Percentiles rank a stretch among this genome's conserved stretches.
Evolutionary conservation across 2,113 vertebrate genomes (phyloP).

Genomic region (Lethenteron reissneri): DNA sequence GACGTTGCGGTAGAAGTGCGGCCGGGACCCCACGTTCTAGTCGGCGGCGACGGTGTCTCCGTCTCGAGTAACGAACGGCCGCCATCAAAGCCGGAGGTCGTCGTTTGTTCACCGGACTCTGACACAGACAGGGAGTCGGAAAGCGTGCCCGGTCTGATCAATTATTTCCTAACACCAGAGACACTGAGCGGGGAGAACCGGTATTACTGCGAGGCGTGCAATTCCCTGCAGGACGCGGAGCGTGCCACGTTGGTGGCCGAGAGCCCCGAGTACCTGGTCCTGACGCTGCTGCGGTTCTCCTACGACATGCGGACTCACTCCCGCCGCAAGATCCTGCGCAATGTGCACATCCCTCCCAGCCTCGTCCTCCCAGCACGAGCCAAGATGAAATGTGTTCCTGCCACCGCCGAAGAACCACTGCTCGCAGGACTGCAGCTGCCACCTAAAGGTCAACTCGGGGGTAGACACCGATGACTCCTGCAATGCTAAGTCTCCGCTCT

Average conservation of each 20-base stretch:
- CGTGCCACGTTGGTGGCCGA: conserved; percentile 65
- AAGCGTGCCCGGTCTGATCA: conserved; percentile 55
- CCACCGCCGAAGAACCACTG: conserved; percentile 15
- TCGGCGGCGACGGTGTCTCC: too few species aligned
- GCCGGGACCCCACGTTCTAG: background rate
- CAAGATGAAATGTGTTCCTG: too few species aligned
- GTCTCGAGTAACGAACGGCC: too few species aligned
- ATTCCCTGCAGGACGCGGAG: conserved; percentile 74
- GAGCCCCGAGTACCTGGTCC: conserved; percentile 85
- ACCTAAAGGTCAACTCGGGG: conserved; percentile 15
- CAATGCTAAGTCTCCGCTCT: background rate
- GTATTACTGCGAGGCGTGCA: conserved; percentile 83
- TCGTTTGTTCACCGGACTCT: too few species aligned
- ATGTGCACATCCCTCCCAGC: conserved; percentile 53
- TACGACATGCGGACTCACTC: conserved; percentile 82
- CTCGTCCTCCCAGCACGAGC: conserved; percentile 37
- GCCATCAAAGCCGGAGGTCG: too few species aligned
- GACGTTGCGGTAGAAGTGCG: background rate
- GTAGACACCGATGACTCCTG: too few species aligned
- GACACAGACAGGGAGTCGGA: too few species aligned
- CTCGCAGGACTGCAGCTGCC: conserved; percentile 19
- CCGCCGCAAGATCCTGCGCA: conserved; percentile 80
- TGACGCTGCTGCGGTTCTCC: conserved; percentile 77
- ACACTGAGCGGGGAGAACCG: conserved; percentile 82
- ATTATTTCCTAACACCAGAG: conserved; percentile 86